These are phyloP conservation scores for Stichodactyla mertensii DNA, from an alignment of 64 coral and sea anemone genomes.

Conservation along the genomic window DNA sequence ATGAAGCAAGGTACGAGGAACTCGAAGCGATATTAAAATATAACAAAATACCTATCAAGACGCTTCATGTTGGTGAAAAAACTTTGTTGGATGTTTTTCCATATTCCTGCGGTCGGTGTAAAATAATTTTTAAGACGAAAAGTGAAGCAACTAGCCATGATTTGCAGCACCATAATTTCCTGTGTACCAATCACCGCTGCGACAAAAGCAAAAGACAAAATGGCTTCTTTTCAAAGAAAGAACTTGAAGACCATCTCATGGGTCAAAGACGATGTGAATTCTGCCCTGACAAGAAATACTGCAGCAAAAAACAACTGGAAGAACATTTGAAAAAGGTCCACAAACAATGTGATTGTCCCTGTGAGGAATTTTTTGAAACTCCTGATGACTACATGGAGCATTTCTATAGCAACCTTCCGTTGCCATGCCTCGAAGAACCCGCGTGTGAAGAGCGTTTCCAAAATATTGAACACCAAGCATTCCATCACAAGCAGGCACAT, in stretches of 20 bases:
- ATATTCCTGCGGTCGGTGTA: conserved; percentile 65
- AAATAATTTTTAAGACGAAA: conserved; percentile 79
- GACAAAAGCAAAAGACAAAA: conserved; percentile 87
- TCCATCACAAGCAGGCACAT: conserved; percentile 44
- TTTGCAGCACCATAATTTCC: conserved; percentile 62
- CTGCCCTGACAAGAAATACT: conserved; percentile 66
- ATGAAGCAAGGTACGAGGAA: conserved; percentile 68
- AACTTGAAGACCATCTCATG: conserved; percentile 53
- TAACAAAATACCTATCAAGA: conserved; percentile 78
- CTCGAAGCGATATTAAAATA: conserved; percentile 83
- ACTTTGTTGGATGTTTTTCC: conserved; percentile 79
- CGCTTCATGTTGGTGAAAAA: conserved; percentile 62
- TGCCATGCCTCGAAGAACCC: conserved; percentile 83
- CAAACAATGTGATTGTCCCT: conserved; percentile 65
- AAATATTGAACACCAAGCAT: conserved; percentile 70
- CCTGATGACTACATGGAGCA: conserved; percentile 69
- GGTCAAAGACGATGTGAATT: conserved; percentile 59
- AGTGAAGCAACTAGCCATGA: conserved; percentile 61
- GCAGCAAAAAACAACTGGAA: conserved; percentile 54
- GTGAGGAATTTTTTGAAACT: conserved; percentile 62
- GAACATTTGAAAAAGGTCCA: conserved; percentile 67
- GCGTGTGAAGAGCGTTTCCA: conserved; percentile 70
- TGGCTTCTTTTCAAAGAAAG: conserved; percentile 70
- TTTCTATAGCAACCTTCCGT: conserved; percentile 73
- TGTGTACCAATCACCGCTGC: conserved; percentile 66